phyloP scores from a whole-genome alignment of 2,888 invertebrate species.

The Acleris literana region DNA sequence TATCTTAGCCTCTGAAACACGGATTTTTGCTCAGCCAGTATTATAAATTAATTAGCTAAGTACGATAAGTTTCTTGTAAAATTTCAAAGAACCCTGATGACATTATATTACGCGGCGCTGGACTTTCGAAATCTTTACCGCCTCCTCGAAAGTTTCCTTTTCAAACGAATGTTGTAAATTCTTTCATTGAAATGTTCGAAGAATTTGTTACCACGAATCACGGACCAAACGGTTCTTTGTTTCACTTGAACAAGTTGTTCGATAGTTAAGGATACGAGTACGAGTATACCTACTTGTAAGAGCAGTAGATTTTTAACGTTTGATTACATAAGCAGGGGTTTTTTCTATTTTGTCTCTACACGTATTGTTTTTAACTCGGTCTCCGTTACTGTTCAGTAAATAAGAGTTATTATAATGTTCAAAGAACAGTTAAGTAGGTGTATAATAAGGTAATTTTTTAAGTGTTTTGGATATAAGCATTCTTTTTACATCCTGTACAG shows the following conservation, averaged over 20 bases:
- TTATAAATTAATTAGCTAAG: conserved; percentile 31
- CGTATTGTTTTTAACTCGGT: too few relatives aligned
- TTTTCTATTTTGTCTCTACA: too few relatives aligned
- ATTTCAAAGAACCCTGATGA: conserved; percentile 34
- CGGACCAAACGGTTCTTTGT: conserved; percentile 26
- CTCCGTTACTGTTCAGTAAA: too few relatives aligned
- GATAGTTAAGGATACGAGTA: conserved; percentile 16
- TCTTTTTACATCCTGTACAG: too few relatives aligned
- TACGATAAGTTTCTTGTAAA: conserved; percentile 29
- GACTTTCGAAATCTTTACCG: conserved; percentile 30
- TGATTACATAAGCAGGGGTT: too few relatives aligned
- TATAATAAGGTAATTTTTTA: too few relatives aligned
- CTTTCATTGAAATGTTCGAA: conserved; percentile 27
- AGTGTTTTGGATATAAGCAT: too few relatives aligned
- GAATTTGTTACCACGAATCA: conserved; percentile 20
- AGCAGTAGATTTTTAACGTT: too few relatives aligned
- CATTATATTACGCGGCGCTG: conserved; percentile 32
- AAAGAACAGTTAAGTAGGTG: too few relatives aligned
- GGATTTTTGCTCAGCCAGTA: conserved; percentile 14
- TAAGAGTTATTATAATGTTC: too few relatives aligned
- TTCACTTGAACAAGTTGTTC: conserved; percentile 19
- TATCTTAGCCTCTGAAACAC: not conserved
- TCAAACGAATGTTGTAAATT: conserved; percentile 32
- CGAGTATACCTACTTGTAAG: too few relatives aligned
- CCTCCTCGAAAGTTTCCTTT: conserved; percentile 22